Conservation (phyloP, 2,797 vertebrate genomes). For the Pogonophryne albipinna region DNA sequence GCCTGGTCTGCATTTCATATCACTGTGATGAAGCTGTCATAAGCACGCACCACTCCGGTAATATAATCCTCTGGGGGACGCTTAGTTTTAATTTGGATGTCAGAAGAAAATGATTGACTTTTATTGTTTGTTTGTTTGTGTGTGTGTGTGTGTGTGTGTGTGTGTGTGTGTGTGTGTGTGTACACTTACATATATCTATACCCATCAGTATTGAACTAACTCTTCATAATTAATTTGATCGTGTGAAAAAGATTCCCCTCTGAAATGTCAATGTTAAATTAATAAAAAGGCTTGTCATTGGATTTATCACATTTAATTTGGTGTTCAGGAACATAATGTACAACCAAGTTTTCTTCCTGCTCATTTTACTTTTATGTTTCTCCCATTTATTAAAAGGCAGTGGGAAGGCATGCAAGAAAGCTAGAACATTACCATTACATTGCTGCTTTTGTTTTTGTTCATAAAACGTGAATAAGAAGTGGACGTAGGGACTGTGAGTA, state of each 20-base stretch:
- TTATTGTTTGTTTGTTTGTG: slow-evolving; percentile 56
- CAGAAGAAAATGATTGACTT: slow-evolving; percentile 79
- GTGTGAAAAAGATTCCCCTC: slow-evolving; percentile 32
- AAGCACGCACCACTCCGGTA: slow-evolving; percentile 60
- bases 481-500: no score
- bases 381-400: slow-evolving; percentile 5
- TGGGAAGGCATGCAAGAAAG: neutral
- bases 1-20: slow-evolving; percentile 78
- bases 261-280: slow-evolving; percentile 18
- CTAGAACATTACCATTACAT: no score
- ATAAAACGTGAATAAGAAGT: no score
- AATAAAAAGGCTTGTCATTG: neutral
- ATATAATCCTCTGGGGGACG: slow-evolving; percentile 72
- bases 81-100: slow-evolving; percentile 82
- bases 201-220: slow-evolving; percentile 10
- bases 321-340: neutral
- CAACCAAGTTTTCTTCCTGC: neutral
- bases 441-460: no score
- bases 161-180: neutral
- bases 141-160: neutral
- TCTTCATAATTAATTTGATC: slow-evolving; percentile 37
- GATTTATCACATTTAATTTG: neutral
- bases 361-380: neutral
- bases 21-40: slow-evolving; percentile 81
- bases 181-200: slow-evolving; percentile 25